Percentiles rank a stretch among this genome's conserved stretches.
phyloP scores from a whole-genome alignment of 2,888 invertebrate species.

The Aphidius colemani region DNA sequence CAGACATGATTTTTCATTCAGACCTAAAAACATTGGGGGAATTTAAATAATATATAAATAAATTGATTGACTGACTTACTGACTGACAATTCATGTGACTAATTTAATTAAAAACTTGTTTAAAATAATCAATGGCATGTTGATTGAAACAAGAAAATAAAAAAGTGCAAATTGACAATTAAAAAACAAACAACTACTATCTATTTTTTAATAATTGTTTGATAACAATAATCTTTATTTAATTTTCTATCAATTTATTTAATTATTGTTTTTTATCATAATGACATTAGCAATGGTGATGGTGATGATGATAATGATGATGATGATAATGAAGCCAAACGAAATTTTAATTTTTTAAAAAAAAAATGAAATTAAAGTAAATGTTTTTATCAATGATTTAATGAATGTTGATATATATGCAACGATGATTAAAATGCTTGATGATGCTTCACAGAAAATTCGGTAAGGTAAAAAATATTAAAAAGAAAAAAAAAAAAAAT shows the following conservation, averaged over 20 bases:
- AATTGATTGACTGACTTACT: too few species aligned
- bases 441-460: slow-evolving; percentile 38
- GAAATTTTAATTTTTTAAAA: slow-evolving; percentile 17
- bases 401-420: slow-evolving; percentile 21
- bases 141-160: too few species aligned
- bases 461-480: slow-evolving; percentile 43
- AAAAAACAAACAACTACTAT: background rate
- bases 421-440: slow-evolving; percentile 30
- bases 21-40: too few species aligned
- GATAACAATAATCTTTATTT: background rate
- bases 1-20: too few species aligned
- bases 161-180: background rate
- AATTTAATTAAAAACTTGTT: too few species aligned
- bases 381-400: background rate
- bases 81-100: too few species aligned
- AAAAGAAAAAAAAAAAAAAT: too few species aligned
- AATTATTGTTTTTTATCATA: slow-evolving; percentile 20
- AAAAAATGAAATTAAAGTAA: slow-evolving; percentile 1
- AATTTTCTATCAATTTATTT: background rate
- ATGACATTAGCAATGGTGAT: slow-evolving; percentile 30
- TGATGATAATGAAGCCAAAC: slow-evolving; percentile 23
- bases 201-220: background rate
- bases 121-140: too few species aligned
- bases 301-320: slow-evolving; percentile 25
- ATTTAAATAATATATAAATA: too few species aligned